Evolutionary conservation across 2,888 invertebrate genomes (phyloP), one percentile per base, ranked within the genome.

Genomic region (Empis livida): DNA sequence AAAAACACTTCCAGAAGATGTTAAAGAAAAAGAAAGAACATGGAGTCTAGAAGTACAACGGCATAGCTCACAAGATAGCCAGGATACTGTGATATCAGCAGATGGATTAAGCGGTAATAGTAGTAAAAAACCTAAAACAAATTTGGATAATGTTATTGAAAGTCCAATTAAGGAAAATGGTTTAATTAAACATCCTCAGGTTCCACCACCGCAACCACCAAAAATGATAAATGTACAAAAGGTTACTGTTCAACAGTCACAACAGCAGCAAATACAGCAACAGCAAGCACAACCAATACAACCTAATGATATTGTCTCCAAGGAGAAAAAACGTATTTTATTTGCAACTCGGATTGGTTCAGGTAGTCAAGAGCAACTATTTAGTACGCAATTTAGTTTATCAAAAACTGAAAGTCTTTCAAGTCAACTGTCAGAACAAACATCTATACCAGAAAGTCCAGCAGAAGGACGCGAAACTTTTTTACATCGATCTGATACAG

Each of bases 301-400:
- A 20, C 49, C 49, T 13, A 45, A 56, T 3, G 61, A 61, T 41
- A 58, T 59, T 40, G 57, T 59, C 1, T 63, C 60, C 38, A 66
- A 61, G 51, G 68, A 69, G 49, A 67, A 67, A 31, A 59, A 68
- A 14, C 71, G 79, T 42, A 65, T 82, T 42, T 71, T 80, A 45
- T 83, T 83, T 61, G 77, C 78, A 47, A 83, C 82, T 10, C 75
- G 79, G 54, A 70, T 83, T 41, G 82, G 82, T 30, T 68, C 68
- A 0, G 70, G 70, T 17, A 81, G 79, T 58, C 73, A 76, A 59
- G 82, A 82, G 57, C 81, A 80, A 64, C 73, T 82, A 42, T 83
- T 83, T 61, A 76, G 78, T 56, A 78, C 78, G 5, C 78, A 78
- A 56, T 74, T 79, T 55, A 78, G 78, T 59, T 72, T 79, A 55